Percentiles rank a stretch among this genome's conserved stretches.
These are phyloP conservation scores for Girardia tigrina DNA, from an alignment of 2,888 invertebrate genomes.

Conservation along the genomic window DNA sequence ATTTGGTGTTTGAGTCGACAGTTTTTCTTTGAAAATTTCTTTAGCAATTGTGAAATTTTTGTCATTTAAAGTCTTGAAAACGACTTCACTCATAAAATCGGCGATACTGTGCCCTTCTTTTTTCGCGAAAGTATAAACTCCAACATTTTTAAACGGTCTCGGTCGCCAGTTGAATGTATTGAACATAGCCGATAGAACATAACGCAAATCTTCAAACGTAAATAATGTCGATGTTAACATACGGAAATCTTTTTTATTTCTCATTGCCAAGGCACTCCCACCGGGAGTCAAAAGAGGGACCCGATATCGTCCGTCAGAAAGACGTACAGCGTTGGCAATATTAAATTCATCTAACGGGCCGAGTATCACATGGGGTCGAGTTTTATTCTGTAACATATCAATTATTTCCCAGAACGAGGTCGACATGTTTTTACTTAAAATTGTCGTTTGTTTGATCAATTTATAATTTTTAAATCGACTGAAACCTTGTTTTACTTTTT, in stretches of 20 bases:
- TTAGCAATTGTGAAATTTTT: neutral
- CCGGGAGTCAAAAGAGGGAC: constrained; percentile 25
- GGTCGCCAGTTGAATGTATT: constrained; percentile 20
- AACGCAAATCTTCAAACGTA: constrained; percentile 7
- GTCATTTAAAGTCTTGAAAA: neutral
- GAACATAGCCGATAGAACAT: constrained; percentile 14
- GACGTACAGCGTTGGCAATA: constrained; percentile 26
- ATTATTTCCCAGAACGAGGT: neutral
- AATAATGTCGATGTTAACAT: constrained; percentile 11
- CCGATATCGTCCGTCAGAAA: neutral
- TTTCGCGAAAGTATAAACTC: neutral
- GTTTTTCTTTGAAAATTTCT: neutral
- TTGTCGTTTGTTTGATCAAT: neutral
- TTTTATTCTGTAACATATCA: constrained; percentile 20
- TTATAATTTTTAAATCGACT: neutral
- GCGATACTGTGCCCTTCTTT: neutral
- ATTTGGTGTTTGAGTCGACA: neutral
- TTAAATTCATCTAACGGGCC: constrained; percentile 27
- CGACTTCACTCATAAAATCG: neutral
- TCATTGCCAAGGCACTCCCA: constrained; percentile 21
- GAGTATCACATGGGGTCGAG: neutral
- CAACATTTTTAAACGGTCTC: neutral
- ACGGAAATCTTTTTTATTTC: neutral
- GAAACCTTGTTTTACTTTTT: neutral
- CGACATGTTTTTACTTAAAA: neutral